Conservation (phyloP, 2,113 vertebrate genomes). For the Mirza zaza region DNA sequence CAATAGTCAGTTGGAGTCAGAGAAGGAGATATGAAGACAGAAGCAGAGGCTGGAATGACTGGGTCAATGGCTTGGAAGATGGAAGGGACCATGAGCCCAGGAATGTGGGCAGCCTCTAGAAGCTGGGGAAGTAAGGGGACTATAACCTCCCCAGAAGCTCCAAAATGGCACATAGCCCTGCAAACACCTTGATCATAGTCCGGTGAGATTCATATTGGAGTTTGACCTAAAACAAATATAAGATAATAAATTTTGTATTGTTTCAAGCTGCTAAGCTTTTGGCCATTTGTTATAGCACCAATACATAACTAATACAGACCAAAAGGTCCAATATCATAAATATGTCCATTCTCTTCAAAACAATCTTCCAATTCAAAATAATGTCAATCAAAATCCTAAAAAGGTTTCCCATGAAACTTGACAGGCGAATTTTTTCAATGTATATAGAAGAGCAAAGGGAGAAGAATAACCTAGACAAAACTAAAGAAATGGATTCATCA, state of each 20-base stretch:
- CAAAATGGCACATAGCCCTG: not conserved
- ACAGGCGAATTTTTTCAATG: not conserved
- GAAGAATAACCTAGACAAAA: not conserved
- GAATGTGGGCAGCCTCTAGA: not conserved
- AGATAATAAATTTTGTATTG: not conserved
- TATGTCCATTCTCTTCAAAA: not conserved
- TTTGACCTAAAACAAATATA: not conserved
- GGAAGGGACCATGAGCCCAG: not conserved
- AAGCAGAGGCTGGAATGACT: not conserved
- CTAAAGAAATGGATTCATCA: not conserved
- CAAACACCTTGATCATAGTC: not conserved
- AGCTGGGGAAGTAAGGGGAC: not conserved
- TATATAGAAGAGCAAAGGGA: not conserved
- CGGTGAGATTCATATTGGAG: not conserved
- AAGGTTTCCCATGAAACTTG: not conserved
- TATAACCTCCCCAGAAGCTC: not conserved
- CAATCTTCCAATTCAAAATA: not conserved
- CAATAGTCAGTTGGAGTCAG: not conserved
- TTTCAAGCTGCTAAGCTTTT: not conserved
- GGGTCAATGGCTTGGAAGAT: not conserved
- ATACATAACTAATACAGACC: not conserved
- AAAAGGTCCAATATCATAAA: not conserved
- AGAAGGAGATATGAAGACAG: not conserved
- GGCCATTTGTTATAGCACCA: not conserved
- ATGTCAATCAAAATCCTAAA: slow-evolving; percentile 12